Percentiles rank a stretch among this genome's conserved stretches.
Conservation (phyloP, 2,113 vertebrate genomes). For the Periophthalmus modestus region DNA sequence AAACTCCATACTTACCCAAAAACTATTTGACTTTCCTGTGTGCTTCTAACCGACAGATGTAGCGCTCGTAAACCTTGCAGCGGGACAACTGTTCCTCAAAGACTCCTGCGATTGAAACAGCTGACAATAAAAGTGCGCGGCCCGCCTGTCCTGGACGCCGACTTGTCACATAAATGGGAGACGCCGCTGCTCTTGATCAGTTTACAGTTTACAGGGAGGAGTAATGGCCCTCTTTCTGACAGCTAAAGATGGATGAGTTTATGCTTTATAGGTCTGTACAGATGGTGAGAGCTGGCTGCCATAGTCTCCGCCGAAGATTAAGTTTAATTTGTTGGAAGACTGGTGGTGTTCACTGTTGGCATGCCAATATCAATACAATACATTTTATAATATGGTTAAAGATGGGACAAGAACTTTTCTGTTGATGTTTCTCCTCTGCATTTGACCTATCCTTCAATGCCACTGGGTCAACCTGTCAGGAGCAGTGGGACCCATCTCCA, state of each 20-base stretch:
- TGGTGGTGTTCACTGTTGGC: neutral
- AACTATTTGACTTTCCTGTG: slow-evolving; percentile 8
- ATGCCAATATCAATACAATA: neutral
- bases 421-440: neutral
- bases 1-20: slow-evolving; percentile 16
- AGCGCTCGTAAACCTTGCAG: slow-evolving; percentile 37
- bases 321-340: slow-evolving; percentile 37
- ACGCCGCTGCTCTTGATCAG: slow-evolving; percentile 26
- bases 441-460: no score
- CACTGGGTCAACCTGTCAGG: no score
- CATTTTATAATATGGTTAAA: neutral
- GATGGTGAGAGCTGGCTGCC: slow-evolving; percentile 40
- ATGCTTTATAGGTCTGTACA: slow-evolving; percentile 47
- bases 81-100: slow-evolving; percentile 50
- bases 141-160: slow-evolving; percentile 45
- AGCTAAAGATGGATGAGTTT: slow-evolving; percentile 47
- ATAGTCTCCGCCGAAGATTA: slow-evolving; percentile 27
- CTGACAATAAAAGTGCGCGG: slow-evolving; percentile 57
- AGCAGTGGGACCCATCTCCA: no score
- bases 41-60: slow-evolving; percentile 38
- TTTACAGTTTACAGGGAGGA: slow-evolving; percentile 48
- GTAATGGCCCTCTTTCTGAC: slow-evolving; percentile 47
- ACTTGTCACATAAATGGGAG: slow-evolving; percentile 66
- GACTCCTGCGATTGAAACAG: slow-evolving; percentile 60
- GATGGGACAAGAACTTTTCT: neutral